phyloP scores from a whole-genome alignment of 2,888 invertebrate genomes.

The Bugulina stolonifera region DNA sequence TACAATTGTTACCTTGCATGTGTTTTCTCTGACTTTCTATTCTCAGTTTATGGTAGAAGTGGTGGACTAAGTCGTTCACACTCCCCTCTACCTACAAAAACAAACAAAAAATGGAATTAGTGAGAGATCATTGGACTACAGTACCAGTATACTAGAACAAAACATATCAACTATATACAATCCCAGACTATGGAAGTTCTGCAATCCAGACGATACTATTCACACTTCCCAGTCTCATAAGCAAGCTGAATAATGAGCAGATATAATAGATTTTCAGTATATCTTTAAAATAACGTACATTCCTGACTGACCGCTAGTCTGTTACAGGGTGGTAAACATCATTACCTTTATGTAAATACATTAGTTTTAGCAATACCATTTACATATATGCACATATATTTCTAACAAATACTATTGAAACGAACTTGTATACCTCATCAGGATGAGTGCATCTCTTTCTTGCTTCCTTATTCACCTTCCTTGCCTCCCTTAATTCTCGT shows the following conservation, averaged over 20 bases:
- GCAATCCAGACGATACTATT: no score
- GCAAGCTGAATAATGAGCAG: no score
- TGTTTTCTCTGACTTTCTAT: background rate
- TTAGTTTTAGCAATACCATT: background rate
- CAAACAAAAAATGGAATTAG: no score
- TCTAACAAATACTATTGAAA: no score
- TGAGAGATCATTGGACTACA: no score
- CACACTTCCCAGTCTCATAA: no score
- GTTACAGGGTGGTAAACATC: background rate
- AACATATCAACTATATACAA: no score
- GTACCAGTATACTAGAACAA: no score
- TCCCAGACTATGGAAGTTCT: no score
- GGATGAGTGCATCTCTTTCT: background rate
- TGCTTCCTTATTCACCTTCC: background rate
- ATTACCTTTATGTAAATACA: background rate
- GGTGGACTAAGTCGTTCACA: background rate
- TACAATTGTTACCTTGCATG: slow-evolving; percentile 4
- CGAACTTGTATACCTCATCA: background rate
- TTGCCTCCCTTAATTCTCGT: background rate
- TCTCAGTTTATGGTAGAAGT: background rate
- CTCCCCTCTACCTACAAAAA: background rate
- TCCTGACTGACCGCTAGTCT: no score
- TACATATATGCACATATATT: background rate
- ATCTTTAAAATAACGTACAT: no score
- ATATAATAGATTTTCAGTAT: no score